Evolutionary conservation across 2,113 vertebrate genomes (phyloP), one percentile per base, ranked within the genome.

Genomic region (Himantopus leucocephalus): DNA sequence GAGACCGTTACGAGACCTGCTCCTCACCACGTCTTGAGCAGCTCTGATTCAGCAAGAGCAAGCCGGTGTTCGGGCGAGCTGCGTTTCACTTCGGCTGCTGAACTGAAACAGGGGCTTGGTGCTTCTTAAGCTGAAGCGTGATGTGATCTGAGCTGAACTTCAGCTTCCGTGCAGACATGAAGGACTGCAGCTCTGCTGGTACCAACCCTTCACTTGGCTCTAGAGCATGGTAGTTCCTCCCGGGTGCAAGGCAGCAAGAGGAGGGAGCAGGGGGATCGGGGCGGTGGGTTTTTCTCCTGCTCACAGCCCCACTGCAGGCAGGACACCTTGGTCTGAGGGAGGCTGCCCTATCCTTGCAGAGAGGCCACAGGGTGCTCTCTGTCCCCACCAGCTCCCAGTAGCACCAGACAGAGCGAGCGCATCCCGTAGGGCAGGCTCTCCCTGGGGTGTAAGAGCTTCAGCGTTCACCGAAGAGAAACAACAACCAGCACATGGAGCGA

Each of bases 141-240:
- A 12, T 0, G 4, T 5, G 63, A 66, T 39, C 53, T 0, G 0
- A 64, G 32, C 41, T 30, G 56, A 75, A 27, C 66, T 34, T n/a
- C 48, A 20, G 35, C 79, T 39, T 45, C 64, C 24, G 3, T 17
- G 67, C 55, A 71, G 85, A 30, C 6, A 26, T 1, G 8, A 70
- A 35, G 53, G 60, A 18, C 58, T 14, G 26, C 17, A 19, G 16
- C 20, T 64, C 29, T 26, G 52, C 30, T 11, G 20, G 29, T 14
- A 64, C 10, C 23, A 63, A 23, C 14, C 37, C 55, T 60, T 52
- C 3, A 0, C 35, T 23, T 14, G 60, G 50, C 26, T 29, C 15
- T 15, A 32, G 34, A 56, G 14, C 12, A 5, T 5, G 24, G 41
- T 12, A 20, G 21, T 58, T 45, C 39, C 35, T 59, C 50, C 14